Conservation (phyloP, 1,140 invertebrate species). For the Parasteatoda tepidariorum region DNA sequence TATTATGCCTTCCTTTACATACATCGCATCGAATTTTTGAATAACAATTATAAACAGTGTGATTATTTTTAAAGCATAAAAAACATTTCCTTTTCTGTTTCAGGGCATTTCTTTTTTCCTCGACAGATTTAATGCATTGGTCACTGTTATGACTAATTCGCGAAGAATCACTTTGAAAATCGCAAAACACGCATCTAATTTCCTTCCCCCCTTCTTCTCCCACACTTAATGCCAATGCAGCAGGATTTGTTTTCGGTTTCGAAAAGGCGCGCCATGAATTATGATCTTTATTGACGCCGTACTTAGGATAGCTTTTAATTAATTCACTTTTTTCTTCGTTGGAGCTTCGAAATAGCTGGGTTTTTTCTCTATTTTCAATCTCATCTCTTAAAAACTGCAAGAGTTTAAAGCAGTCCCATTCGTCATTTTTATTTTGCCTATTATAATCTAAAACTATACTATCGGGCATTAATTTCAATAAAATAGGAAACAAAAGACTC, state of each 20-base stretch:
- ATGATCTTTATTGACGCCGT: neutral
- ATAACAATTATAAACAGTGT: neutral
- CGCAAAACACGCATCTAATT: neutral
- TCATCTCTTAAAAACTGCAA: neutral
- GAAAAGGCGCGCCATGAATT: too few relatives aligned
- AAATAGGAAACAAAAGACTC: too few relatives aligned
- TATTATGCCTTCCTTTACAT: neutral
- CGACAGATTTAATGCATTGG: neutral
- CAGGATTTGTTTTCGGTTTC: too few relatives aligned
- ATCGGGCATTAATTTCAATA: too few relatives aligned
- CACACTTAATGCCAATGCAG: neutral
- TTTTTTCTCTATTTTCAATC: neutral
- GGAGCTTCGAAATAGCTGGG: neutral
- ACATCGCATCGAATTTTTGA: neutral
- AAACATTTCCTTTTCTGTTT: neutral
- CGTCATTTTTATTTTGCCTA: neutral
- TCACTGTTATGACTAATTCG: neutral
- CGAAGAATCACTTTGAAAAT: neutral
- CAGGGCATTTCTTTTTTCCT: neutral
- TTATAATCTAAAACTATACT: too few relatives aligned
- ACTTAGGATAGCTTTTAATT: neutral
- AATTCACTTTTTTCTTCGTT: neutral
- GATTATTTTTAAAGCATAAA: neutral
- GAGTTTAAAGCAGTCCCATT: neutral
- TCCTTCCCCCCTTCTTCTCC: neutral